Evolutionary conservation across 30 jellyfish, hydroid and myxozoan species (phyloP), one percentile per base, ranked within the genome.

Genomic region (Aurelia aurita complex sp. Pacific): DNA sequence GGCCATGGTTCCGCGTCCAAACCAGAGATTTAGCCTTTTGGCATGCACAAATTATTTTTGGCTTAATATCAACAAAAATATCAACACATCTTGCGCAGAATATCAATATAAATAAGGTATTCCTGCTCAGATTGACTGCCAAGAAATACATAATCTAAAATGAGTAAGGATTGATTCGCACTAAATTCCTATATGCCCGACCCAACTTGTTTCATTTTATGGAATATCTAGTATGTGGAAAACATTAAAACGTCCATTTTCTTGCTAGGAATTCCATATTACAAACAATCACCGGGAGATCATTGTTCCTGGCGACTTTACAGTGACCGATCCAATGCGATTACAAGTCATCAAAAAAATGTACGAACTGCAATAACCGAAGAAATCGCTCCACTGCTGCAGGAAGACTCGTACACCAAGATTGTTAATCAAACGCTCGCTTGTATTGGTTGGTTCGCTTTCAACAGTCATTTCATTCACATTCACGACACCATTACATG

Each of bases 231-330:
- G 54, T 43, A 4, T 61, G 29, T 61, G 69, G 69, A 61, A 61
- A 61, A 13, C 69, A 61, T 61, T 61, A 61, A 61, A 33, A 61
- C 36, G 10, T 61, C 1, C 13, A 61, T 61, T 61, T 61, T 61
- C 10, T 61, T 23, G 36, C 10, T 23, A 61, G 69, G 69, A 61
- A 9, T 61, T 61, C 69, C 69, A 61, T 3, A 61, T 61, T 33
- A 61, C 69, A 61, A 61, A 61, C 69, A 61, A 61, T 61, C 69
- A 61, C 69, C 69, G 69, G 69, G 69, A 16, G 69, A 61, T 61
- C 69, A 61, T 10, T 11, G 69, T 61, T 61, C 69, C 69, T 61
- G 69, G 69, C 69, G 69, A 61, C 69, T 61, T 61, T 61, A 61
- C 69, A 61, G 69, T 61, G 69, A 3, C 35, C 34, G 69, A 61